Percentiles rank a stretch among this genome's conserved stretches.
Evolutionary conservation across 2,888 invertebrate species (phyloP).

Genomic region (Plebejus argus): DNA sequence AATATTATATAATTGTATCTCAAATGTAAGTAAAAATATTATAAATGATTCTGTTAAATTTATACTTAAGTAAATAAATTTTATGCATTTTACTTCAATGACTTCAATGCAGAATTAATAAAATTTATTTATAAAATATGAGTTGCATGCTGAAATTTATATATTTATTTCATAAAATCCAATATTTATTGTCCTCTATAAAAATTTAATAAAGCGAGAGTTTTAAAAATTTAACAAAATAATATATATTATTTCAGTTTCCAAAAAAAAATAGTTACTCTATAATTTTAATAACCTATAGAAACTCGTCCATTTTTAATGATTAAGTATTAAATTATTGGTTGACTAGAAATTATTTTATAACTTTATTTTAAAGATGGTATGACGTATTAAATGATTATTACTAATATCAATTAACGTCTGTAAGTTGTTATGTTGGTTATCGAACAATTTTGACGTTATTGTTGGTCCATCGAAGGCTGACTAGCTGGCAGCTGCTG

Average conservation of each 20-base stretch:
- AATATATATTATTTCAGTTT: neutral
- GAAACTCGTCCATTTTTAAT: neutral
- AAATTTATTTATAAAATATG: neutral
- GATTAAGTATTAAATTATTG: neutral
- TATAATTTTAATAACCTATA: neutral
- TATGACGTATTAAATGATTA: neutral
- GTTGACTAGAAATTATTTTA: neutral
- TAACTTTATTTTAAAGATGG: neutral
- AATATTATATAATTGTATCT: neutral
- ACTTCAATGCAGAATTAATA: neutral
- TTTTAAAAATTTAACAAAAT: too few relatives aligned
- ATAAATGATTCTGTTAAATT: neutral
- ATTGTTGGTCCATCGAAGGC: neutral
- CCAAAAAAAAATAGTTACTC: neutral
- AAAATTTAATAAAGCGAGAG: too few relatives aligned
- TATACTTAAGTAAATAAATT: too few relatives aligned
- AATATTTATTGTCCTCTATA: too few relatives aligned
- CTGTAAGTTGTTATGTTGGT: too few relatives aligned
- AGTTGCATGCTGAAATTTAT: neutral
- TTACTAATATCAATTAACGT: too few relatives aligned
- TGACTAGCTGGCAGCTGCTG: too few relatives aligned
- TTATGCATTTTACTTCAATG: neutral
- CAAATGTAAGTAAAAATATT: neutral
- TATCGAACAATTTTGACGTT: too few relatives aligned
- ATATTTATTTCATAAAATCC: neutral